phyloP scores from a whole-genome alignment of 1,140 invertebrate genomes.

The Ectropis grisescens region DNA sequence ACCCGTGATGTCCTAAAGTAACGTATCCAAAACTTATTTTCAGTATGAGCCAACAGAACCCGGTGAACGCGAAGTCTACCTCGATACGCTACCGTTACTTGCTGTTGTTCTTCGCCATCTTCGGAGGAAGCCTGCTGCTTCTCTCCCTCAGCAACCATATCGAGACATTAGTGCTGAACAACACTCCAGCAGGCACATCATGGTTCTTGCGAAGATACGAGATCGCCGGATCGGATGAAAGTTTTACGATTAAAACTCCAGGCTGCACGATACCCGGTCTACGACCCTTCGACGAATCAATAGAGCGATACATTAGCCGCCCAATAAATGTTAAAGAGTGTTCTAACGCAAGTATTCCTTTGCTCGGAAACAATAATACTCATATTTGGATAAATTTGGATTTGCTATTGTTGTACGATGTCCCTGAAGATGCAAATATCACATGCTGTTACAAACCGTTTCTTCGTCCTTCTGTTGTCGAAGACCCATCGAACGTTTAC shows the following conservation, averaged over 20 bases:
- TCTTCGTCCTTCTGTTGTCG: conserved; percentile 62
- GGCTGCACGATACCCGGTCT: conserved; percentile 86
- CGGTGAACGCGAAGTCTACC: no score
- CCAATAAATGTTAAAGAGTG: conserved; percentile 50
- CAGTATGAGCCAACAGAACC: no score
- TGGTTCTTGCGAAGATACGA: no score
- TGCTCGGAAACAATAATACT: conserved; percentile 75
- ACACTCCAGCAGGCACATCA: no score
- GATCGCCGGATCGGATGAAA: conserved; percentile 24
- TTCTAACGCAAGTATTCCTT: conserved; percentile 44
- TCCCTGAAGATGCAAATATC: conserved; percentile 46
- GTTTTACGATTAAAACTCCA: conserved; percentile 76
- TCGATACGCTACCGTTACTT: neutral
- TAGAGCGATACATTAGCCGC: conserved; percentile 50
- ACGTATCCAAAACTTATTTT: no score
- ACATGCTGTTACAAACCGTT: conserved; percentile 77
- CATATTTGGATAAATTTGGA: conserved; percentile 69
- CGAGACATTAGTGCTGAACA: no score
- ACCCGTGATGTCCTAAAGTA: no score
- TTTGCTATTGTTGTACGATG: conserved; percentile 69
- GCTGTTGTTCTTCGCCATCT: neutral
- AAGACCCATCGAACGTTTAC: conserved; percentile 38
- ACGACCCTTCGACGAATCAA: conserved; percentile 76
- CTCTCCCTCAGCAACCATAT: neutral
- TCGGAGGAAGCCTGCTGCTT: neutral